Conservation (phyloP, 2,113 vertebrate species). For the Cavia porcellus region DNA sequence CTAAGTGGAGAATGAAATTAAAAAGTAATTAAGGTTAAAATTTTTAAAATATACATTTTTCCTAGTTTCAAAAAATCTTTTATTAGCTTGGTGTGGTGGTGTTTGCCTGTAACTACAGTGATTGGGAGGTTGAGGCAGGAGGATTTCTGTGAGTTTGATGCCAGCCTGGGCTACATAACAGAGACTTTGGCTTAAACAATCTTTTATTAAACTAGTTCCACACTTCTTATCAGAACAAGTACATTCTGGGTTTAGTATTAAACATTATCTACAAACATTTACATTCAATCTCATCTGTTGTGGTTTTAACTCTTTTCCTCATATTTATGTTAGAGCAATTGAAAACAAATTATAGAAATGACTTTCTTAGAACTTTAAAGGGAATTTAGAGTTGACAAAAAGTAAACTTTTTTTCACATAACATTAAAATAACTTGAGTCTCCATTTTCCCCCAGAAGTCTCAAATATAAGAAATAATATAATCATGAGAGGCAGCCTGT, state of each 20-base stretch:
- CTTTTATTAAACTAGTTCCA: not conserved
- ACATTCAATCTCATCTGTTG: constrained; percentile 1
- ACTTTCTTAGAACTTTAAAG: not conserved
- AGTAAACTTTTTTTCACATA: not conserved
- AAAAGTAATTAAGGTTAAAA: not conserved
- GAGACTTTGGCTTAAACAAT: not conserved
- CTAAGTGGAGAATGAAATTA: not conserved
- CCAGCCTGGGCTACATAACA: not conserved
- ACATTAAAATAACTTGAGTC: constrained; percentile 44
- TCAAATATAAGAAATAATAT: not conserved
- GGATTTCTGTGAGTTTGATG: too few relatives aligned
- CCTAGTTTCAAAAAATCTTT: not conserved
- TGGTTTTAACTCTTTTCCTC: not conserved
- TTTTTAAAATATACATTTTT: constrained; percentile 19
- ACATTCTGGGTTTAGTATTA: not conserved
- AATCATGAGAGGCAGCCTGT: not conserved
- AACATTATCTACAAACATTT: not conserved
- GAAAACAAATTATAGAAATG: not conserved
- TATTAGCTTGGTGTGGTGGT: not conserved
- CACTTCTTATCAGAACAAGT: not conserved
- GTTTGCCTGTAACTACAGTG: too few relatives aligned
- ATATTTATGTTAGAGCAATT: not conserved
- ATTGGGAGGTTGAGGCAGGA: too few relatives aligned
- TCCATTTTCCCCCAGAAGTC: not conserved
- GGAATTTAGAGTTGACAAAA: not conserved